These are phyloP conservation scores for Corella eumyota DNA, from an alignment of 23 tunicate species.

Conservation along the genomic window DNA sequence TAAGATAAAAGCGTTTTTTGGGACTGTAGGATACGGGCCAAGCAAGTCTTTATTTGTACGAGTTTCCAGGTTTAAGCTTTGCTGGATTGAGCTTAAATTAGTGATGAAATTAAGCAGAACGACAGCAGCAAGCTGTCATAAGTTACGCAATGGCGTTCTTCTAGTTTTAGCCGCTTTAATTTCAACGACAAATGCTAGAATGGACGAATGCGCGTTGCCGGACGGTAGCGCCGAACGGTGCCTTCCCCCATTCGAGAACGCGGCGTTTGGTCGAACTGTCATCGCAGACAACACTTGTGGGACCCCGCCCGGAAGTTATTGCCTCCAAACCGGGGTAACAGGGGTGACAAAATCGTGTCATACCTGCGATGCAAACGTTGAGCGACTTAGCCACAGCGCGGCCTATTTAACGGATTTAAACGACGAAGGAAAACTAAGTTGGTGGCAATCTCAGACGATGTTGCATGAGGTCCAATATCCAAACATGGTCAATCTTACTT, in stretches of 20 bases:
- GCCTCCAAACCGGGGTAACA: constrained; percentile 84
- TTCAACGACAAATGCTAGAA: constrained; percentile 10
- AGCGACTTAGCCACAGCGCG: constrained; percentile 28
- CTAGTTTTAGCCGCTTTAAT: constrained; percentile 1
- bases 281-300: constrained; percentile 91
- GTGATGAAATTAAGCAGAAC: too few species aligned
- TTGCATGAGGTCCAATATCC: constrained; percentile 79
- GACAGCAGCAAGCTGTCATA: too few species aligned
- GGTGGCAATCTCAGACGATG: constrained; percentile 97
- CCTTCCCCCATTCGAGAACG: constrained; percentile 80
- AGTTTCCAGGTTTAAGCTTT: too few species aligned
- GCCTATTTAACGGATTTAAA: constrained; percentile 54
- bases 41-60: too few species aligned
- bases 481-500: constrained; percentile 71
- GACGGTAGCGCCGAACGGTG: constrained; percentile 52
- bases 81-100: too few species aligned
- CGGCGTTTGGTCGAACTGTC: constrained; percentile 66
- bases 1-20: too few species aligned
- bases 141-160: too few species aligned
- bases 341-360: constrained; percentile 92
- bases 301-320: constrained; percentile 57
- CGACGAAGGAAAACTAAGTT: constrained; percentile 39
- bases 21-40: too few species aligned
- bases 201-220: constrained; percentile 60
- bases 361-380: constrained; percentile 32